phyloP scores from a whole-genome alignment of 2,797 vertebrate genomes.

The Sebastes wilsoni region DNA sequence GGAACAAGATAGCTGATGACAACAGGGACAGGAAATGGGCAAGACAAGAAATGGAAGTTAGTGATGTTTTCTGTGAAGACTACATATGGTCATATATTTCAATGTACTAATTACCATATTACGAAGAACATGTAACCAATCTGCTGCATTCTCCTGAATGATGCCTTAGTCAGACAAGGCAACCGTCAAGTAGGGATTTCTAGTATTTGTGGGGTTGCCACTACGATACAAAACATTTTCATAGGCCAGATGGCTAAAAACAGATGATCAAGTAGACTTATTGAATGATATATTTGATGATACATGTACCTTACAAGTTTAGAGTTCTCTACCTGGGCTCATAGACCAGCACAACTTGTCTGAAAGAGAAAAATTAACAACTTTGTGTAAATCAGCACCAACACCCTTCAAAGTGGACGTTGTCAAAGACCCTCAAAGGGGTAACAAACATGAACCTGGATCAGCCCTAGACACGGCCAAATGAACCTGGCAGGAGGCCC shows the following conservation, averaged over 20 bases:
- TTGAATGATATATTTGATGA: no score
- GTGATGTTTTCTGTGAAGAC: conserved; percentile 2
- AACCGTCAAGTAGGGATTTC: not conserved
- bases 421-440: not conserved
- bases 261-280: not conserved
- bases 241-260: not conserved
- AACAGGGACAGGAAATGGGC: conserved; percentile 17
- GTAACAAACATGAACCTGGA: no score
- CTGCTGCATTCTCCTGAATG: not conserved
- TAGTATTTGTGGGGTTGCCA: not conserved
- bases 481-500: no score
- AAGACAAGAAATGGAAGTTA: conserved; percentile 12
- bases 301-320: not conserved
- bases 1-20: conserved; percentile 71
- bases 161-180: not conserved
- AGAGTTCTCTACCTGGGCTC: not conserved
- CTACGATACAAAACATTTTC: not conserved
- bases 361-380: no score
- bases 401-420: not conserved
- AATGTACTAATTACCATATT: not conserved
- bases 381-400: not conserved
- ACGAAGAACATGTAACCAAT: not conserved
- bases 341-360: not conserved
- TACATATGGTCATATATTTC: not conserved
- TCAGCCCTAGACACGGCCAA: no score